These are phyloP conservation scores for Caenorhabditis remanei DNA, from an alignment of 1,140 invertebrate species.

Conservation along the genomic window DNA sequence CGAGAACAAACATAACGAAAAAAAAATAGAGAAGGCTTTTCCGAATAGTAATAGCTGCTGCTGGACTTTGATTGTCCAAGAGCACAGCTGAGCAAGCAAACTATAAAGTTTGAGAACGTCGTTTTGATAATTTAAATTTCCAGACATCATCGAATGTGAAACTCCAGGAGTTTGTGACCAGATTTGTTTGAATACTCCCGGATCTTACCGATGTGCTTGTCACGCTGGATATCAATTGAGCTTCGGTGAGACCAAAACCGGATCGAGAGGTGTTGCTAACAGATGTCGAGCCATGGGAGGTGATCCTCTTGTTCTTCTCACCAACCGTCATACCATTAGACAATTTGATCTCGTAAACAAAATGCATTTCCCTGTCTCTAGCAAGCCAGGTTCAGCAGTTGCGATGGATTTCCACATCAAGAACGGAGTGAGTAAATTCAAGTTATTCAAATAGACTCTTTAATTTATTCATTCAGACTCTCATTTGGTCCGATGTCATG, in stretches of 20 bases:
- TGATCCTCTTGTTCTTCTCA: slow-evolving; percentile 75
- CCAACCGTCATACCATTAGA: slow-evolving; percentile 70
- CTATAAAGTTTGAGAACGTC: no score
- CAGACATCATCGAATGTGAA: slow-evolving; percentile 92
- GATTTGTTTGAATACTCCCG: slow-evolving; percentile 84
- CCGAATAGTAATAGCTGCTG: neutral
- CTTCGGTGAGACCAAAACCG: neutral
- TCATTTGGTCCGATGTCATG: slow-evolving; percentile 55
- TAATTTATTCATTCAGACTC: slow-evolving; percentile 31
- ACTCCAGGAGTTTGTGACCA: slow-evolving; percentile 87
- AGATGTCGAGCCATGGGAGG: slow-evolving; percentile 74
- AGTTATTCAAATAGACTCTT: neutral
- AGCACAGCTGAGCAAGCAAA: neutral
- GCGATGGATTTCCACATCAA: slow-evolving; percentile 73
- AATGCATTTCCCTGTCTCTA: slow-evolving; percentile 73
- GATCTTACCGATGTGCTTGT: slow-evolving; percentile 93
- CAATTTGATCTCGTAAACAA: slow-evolving; percentile 76
- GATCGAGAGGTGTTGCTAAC: neutral
- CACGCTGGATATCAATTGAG: slow-evolving; percentile 85
- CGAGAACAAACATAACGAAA: slow-evolving; percentile 18
- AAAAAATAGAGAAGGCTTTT: neutral
- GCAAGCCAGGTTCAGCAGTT: slow-evolving; percentile 74
- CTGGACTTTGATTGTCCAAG: neutral
- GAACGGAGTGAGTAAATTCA: slow-evolving; percentile 47
- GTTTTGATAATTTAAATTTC: neutral